Percentiles rank a stretch among this genome's conserved stretches.
These are phyloP conservation scores for Campylorhamphus procurvoides DNA, from an alignment of 2,113 vertebrate genomes.

Conservation along the genomic window DNA sequence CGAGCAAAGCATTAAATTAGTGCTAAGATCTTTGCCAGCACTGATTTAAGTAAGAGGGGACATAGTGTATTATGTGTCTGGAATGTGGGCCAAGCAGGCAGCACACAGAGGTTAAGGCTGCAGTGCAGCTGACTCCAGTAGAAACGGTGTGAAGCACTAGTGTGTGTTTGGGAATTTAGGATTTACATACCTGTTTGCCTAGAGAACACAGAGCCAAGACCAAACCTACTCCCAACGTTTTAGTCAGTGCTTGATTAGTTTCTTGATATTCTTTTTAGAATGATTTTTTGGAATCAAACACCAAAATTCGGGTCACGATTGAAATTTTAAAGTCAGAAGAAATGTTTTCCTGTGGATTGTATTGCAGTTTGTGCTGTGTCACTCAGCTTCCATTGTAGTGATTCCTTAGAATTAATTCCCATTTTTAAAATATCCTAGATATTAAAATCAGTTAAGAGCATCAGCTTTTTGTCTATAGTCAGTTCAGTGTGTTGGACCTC, in stretches of 20 bases:
- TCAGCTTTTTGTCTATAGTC: not conserved
- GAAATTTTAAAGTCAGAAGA: not conserved
- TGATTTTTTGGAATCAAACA: not conserved
- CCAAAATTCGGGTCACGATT: not conserved
- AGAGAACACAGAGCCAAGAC: not conserved
- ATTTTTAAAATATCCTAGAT: not conserved
- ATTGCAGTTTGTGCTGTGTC: not conserved
- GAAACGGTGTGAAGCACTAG: not conserved
- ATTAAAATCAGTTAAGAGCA: not conserved
- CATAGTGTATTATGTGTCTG: not conserved
- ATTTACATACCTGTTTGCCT: not conserved
- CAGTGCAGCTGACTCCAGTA: not conserved
- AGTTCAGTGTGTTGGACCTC: not conserved
- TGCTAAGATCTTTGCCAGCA: not conserved
- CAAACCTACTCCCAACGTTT: not conserved
- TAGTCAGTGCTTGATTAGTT: not conserved
- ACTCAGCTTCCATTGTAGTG: not conserved
- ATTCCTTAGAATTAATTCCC: not conserved
- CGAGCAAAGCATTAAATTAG: slow-evolving; percentile 24
- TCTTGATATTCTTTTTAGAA: not conserved
- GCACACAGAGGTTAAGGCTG: accelerated
- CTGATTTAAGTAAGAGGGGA: slow-evolving; percentile 7
- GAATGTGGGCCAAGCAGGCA: slow-evolving; percentile 25
- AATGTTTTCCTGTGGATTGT: not conserved
- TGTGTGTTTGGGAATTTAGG: not conserved